Conservation (phyloP, 2,113 vertebrate genomes). For the Pongo abelii region DNA sequence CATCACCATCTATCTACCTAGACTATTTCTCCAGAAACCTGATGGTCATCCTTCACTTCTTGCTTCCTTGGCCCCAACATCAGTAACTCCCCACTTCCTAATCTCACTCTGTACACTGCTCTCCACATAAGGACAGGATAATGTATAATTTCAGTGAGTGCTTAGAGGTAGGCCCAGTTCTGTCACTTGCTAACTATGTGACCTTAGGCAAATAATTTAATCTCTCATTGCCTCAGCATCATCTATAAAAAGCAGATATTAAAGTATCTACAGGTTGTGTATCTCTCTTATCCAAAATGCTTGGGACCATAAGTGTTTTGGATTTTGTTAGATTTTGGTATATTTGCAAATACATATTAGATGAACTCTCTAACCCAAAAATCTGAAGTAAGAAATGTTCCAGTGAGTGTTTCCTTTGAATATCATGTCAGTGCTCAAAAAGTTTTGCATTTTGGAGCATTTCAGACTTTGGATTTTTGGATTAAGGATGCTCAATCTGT, state of each 20-base stretch:
- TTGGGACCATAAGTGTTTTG: neutral
- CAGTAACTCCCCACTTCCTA: neutral
- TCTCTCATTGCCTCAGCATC: constrained; percentile 4
- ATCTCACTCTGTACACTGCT: neutral
- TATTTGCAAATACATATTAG: neutral
- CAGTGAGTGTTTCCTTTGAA: neutral
- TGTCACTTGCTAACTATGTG: constrained; percentile 27
- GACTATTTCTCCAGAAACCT: neutral
- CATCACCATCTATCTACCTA: neutral
- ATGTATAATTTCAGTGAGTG: neutral
- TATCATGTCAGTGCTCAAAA: neutral
- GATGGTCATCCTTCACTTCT: neutral
- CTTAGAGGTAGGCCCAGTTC: neutral
- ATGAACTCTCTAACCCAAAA: neutral
- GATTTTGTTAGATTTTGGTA: neutral
- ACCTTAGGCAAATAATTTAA: constrained; percentile 46
- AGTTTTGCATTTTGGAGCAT: neutral
- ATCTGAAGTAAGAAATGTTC: neutral
- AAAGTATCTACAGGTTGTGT: neutral
- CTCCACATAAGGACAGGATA: neutral
- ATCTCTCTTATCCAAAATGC: neutral
- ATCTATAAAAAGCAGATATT: constrained; percentile 21
- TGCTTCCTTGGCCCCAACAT: neutral
- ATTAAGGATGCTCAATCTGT: neutral
- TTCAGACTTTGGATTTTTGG: neutral